These are phyloP conservation scores for Resseliella maxima DNA, from an alignment of 2,888 invertebrate species.

Conservation along the genomic window DNA sequence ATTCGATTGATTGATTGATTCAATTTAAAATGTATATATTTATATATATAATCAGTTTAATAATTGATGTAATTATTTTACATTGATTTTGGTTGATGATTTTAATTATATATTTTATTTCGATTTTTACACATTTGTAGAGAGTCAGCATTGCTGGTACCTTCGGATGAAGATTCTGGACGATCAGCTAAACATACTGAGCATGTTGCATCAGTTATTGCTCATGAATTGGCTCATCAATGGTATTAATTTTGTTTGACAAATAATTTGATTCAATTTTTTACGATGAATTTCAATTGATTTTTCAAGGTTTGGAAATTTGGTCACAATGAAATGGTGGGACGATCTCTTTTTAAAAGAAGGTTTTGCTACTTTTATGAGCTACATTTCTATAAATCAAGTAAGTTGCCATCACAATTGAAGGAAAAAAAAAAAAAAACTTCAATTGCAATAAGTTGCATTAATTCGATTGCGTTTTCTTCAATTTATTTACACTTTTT, in stretches of 20 bases:
- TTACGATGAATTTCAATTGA: too few relatives aligned
- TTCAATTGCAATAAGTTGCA: too few relatives aligned
- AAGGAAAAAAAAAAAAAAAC: not conserved
- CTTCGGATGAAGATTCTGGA: constrained; percentile 64
- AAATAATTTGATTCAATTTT: too few relatives aligned
- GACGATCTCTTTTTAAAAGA: constrained; percentile 76
- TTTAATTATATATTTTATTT: not conserved
- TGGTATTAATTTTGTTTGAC: too few relatives aligned
- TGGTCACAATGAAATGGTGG: constrained; percentile 83
- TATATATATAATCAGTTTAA: not conserved
- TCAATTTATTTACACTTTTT: constrained; percentile 27
- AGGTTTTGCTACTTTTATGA: constrained; percentile 70
- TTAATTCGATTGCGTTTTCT: not conserved
- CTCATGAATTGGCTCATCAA: constrained; percentile 85
- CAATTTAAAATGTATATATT: too few relatives aligned
- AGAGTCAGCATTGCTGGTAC: constrained; percentile 72
- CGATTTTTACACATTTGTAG: constrained; percentile 64
- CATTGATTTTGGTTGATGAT: not conserved
- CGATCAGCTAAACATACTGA: constrained; percentile 72
- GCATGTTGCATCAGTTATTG: constrained; percentile 74
- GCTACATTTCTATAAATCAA: constrained; percentile 66
- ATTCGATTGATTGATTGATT: not conserved
- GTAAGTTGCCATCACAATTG: too few relatives aligned
- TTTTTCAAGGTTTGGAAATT: constrained; percentile 81
- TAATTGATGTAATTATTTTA: not conserved